phyloP scores from a whole-genome alignment of 1,140 invertebrate species.

The Papilio polytes region DNA sequence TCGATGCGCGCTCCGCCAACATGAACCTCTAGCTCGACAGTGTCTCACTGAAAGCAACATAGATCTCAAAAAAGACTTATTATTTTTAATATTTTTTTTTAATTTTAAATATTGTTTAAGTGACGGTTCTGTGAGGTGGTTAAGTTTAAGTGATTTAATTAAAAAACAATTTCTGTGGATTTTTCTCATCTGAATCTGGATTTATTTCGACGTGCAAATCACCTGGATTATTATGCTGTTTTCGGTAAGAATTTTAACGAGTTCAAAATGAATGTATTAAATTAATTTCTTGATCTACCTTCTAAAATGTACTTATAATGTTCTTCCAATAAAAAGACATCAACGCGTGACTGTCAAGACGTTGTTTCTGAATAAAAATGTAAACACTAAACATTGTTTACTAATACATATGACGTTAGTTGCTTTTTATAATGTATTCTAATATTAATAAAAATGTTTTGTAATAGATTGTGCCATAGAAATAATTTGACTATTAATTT shows the following conservation, averaged over 20 bases:
- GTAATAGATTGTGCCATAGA: no score
- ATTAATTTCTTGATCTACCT: conserved; percentile 39
- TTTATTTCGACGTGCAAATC: conserved; percentile 54
- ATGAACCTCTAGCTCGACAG: conserved; percentile 65
- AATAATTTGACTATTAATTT: no score
- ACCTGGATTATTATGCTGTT: conserved; percentile 56
- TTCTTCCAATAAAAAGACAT: conserved; percentile 72
- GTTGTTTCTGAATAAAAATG: not conserved
- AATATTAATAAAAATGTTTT: not conserved
- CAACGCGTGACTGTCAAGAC: conserved; percentile 65
- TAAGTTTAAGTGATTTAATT: conserved; percentile 71
- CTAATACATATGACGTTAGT: not conserved
- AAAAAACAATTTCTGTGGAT: conserved; percentile 60
- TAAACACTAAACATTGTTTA: not conserved
- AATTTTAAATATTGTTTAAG: conserved; percentile 69
- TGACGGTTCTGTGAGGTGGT: conserved; percentile 75
- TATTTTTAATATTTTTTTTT: conserved; percentile 68
- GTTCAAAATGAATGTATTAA: conserved; percentile 32
- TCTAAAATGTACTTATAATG: conserved; percentile 27
- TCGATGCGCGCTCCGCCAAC: conserved; percentile 56
- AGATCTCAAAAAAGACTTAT: conserved; percentile 83
- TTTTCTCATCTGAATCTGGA: conserved; percentile 64
- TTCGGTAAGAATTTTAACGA: conserved; percentile 49
- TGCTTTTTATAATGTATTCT: not conserved
- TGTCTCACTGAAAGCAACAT: conserved; percentile 78